These are phyloP conservation scores for Subacronicta megacephala DNA, from an alignment of 2,888 invertebrate species.

Conservation along the genomic window DNA sequence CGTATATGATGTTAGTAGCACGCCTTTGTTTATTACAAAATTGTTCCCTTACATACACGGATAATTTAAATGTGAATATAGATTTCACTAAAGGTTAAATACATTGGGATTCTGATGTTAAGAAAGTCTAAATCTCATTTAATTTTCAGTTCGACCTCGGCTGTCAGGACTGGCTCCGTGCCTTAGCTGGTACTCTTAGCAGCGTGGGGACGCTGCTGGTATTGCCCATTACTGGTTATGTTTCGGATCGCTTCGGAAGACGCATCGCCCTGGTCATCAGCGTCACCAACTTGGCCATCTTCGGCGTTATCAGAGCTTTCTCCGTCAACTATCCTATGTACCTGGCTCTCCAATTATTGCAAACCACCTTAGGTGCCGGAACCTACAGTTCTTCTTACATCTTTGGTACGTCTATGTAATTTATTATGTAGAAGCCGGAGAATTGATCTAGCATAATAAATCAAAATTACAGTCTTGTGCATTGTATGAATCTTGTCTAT, in stretches of 20 bases:
- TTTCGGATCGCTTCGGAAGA: constrained; percentile 91
- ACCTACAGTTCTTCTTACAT: constrained; percentile 87
- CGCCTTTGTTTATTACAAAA: not conserved
- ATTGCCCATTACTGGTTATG: constrained; percentile 91
- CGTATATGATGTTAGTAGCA: constrained; percentile 78
- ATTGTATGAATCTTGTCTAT: too few species aligned
- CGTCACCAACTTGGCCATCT: constrained; percentile 78
- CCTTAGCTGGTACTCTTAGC: constrained; percentile 92
- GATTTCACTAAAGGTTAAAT: too few species aligned
- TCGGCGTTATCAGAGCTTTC: constrained; percentile 88
- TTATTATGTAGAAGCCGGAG: not conserved
- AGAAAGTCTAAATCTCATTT: not conserved
- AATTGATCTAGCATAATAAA: too few species aligned
- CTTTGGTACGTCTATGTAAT: constrained; percentile 66
- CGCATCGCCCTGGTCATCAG: constrained; percentile 84
- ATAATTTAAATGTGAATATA: too few species aligned
- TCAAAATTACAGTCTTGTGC: too few species aligned
- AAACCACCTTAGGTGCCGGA: constrained; percentile 87
- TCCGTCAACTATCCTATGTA: constrained; percentile 89
- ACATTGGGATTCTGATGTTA: not conserved
- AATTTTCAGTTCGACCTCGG: constrained; percentile 90
- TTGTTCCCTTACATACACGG: too few species aligned
- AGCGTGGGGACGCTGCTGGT: constrained; percentile 92
- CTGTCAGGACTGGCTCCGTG: constrained; percentile 92
- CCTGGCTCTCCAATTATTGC: constrained; percentile 85